These are phyloP conservation scores for Pandemis heparana DNA, from an alignment of 2,888 invertebrate genomes.

Conservation along the genomic window DNA sequence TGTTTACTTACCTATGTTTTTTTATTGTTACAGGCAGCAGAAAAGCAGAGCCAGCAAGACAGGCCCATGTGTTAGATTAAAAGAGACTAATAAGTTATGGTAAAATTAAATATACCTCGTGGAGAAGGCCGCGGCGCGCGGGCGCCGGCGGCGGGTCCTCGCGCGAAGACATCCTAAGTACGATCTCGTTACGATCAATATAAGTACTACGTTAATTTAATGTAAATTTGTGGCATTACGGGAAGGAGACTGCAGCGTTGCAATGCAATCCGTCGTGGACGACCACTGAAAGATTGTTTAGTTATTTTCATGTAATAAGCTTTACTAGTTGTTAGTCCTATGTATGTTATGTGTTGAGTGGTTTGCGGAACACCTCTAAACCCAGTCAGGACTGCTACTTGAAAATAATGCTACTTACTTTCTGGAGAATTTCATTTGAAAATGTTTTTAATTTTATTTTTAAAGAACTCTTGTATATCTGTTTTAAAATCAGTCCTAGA, in stretches of 20 bases:
- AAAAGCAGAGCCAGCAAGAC: slow-evolving; percentile 87
- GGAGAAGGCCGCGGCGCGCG: slow-evolving; percentile 54
- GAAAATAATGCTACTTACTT: slow-evolving; percentile 37
- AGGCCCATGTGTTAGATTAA: slow-evolving; percentile 81
- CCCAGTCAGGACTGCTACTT: slow-evolving; percentile 43
- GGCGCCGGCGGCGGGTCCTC: slow-evolving; percentile 62
- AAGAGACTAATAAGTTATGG: slow-evolving; percentile 75
- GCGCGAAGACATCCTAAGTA: slow-evolving; percentile 80
- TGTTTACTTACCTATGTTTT: slow-evolving; percentile 58
- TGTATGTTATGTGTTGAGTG: slow-evolving; percentile 76
- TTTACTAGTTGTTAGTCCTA: slow-evolving; percentile 80
- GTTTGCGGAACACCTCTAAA: slow-evolving; percentile 60
- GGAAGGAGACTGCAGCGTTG: slow-evolving; percentile 78
- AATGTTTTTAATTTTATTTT: slow-evolving; percentile 23
- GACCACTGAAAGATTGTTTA: slow-evolving; percentile 68
- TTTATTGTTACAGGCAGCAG: slow-evolving; percentile 87
- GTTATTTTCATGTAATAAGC: slow-evolving; percentile 84
- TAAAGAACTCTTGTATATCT: slow-evolving; percentile 28
- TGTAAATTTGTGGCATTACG: slow-evolving; percentile 80
- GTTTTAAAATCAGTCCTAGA: slow-evolving; percentile 61
- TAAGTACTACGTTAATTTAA: slow-evolving; percentile 70
- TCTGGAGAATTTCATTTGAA: slow-evolving; percentile 15
- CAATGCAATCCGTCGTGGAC: slow-evolving; percentile 74
- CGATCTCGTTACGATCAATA: slow-evolving; percentile 85
- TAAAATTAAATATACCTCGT: slow-evolving; percentile 75